Base-by-base conservation (phyloP, 2,797 vertebrate species). In the Typhlichthys subterraneus region DNA sequence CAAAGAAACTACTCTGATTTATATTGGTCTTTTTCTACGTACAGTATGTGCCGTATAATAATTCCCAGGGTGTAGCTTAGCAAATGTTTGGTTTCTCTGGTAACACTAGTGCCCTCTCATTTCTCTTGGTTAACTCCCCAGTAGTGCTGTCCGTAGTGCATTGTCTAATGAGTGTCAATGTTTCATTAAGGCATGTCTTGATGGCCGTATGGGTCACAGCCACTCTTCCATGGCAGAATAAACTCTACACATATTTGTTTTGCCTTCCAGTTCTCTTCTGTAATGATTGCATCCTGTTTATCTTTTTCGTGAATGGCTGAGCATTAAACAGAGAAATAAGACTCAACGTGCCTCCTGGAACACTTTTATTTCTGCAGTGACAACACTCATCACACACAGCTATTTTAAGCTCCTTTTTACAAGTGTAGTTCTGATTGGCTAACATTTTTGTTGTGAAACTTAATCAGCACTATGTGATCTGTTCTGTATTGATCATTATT, bases 301-400 rank as follows among this genome's bases (percentile, higher is more conserved):
- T 61, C 12, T 85, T 86, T 87, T 85, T 85, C 86, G 88, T 90
- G 87, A 89, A 81, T 88, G 90, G 88, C 86, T 91, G 81, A 88
- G 84, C 88, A 90, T 89, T 91, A 91, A 91, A 91, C 67, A 69
- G 59, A 77, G 67, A 42, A 42, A 42, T 42, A 42, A 29, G 38
- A 42, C 58, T 57, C 60, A 72, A 70, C 65, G 72, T 5, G n/a
- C 33, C 47, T 69, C 55, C 50, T 59, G 49, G 45, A 53, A 67
- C 68, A 42, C 23, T 17, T 58, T 80, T 73, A 57, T 87, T 83
- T 51, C 47, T 70, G n/a, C 50, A 68, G 57, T 53, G 15, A 61
- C 56, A 56, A 67, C 48, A 12, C 7, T 42, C 38, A 42, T 42
- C 9, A 9, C 5, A 42, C 38, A 29, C 4, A 29, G 23, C 23